These are phyloP conservation scores for Siniperca scherzeri DNA, from an alignment of 2,797 vertebrate genomes.

Conservation along the genomic window DNA sequence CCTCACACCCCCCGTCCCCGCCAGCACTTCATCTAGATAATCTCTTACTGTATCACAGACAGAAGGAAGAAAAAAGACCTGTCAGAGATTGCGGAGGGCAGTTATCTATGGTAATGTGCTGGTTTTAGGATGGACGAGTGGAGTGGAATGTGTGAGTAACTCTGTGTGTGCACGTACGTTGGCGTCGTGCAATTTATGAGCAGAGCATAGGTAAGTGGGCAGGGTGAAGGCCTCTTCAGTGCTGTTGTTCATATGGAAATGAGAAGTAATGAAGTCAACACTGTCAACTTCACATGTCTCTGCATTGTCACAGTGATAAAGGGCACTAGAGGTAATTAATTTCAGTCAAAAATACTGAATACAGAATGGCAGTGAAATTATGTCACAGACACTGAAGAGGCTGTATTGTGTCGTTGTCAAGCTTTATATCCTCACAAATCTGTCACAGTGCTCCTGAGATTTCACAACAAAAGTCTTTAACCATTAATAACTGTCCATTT, in stretches of 20 bases:
- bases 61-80: constrained; percentile 61
- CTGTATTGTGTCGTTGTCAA: constrained; percentile 49
- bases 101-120: constrained; percentile 66
- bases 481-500: constrained; percentile 46
- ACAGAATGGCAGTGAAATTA: constrained; percentile 40
- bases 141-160: constrained; percentile 22
- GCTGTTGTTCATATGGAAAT: constrained; percentile 77
- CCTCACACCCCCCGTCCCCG: constrained; percentile 10
- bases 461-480: constrained; percentile 36
- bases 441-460: constrained; percentile 31
- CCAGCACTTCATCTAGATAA: constrained; percentile 65
- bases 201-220: constrained; percentile 60
- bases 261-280: constrained; percentile 80
- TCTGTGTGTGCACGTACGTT: neutral
- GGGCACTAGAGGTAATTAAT: constrained; percentile 73
- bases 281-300: constrained; percentile 73
- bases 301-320: constrained; percentile 71
- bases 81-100: constrained; percentile 65
- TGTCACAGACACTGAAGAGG: constrained; percentile 53
- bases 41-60: constrained; percentile 63
- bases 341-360: constrained; percentile 65
- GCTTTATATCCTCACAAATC: constrained; percentile 60
- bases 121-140: constrained; percentile 32
- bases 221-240: constrained; percentile 74
- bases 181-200: constrained; percentile 53